Base-by-base conservation (phyloP, 2,888 invertebrate genomes). In the Noctua pronuba region DNA sequence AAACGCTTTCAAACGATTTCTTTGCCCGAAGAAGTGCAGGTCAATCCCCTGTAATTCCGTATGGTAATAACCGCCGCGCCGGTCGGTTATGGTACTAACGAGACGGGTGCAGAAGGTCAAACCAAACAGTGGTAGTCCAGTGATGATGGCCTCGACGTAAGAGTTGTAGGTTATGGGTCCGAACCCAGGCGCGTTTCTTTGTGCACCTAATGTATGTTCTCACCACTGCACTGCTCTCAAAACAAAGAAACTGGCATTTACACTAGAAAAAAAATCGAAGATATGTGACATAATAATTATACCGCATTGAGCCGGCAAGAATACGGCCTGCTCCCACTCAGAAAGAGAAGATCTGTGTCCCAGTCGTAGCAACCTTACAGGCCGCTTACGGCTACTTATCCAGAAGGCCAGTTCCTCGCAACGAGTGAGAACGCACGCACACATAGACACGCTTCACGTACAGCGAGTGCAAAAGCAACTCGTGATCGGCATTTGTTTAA, bases 21-120 rank as follows among this genome's bases (percentile, higher is more conserved):
- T 77, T 74, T 65, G 46, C 16, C 60, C 52, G 49, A 60, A 77
- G 74, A 72, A 72, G 68, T 86, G 77, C 87, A 81, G 87, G 85
- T 84, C 81, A 65, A 70, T 80, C 44, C 74, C 64, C 75, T 69
- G 87, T 78, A 85, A 87, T 86, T 87, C 79, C 68, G 79, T 87
- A 85, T 85, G 82, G 75, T 87, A 86, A 87, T 87, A 77, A 66
- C 73, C 21, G 66, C 49, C 64, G 28, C 21, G 66, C 49, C 64
- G 28, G 60, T 77, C 52, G 82, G 66, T 52, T n/a, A 8, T 35
- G 76, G 1, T 65, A 82, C 58, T 1, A 3, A 35, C 44, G 16
- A 66, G 2, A 35, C 16, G 28, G 11, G 3, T 21, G 11, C 49
- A 79, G 82, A 82, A 82, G 82, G 41, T 52, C 2, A 7, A 65